Evolutionary conservation across 2,888 invertebrate genomes (phyloP).

Genomic region (Biston betularia): DNA sequence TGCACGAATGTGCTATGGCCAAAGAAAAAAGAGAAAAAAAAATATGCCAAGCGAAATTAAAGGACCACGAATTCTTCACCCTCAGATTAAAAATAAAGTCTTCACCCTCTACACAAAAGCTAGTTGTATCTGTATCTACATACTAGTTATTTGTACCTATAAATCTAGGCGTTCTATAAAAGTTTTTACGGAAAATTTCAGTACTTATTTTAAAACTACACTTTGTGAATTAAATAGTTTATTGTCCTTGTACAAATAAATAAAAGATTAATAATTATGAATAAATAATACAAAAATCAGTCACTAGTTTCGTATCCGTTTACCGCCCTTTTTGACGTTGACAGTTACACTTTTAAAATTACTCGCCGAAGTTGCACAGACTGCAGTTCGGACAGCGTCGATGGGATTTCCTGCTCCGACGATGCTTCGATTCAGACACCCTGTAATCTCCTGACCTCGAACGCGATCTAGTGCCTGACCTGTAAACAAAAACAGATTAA

Average conservation of each 20-base stretch:
- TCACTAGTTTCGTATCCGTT: not conserved
- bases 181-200: not conserved
- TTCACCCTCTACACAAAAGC: too few relatives aligned
- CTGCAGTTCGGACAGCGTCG: slow-evolving; percentile 63
- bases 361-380: slow-evolving; percentile 48
- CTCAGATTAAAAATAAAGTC: too few relatives aligned
- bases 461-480: slow-evolving; percentile 51
- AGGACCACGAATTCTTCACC: too few relatives aligned
- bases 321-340: slow-evolving; percentile 2
- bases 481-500: slow-evolving; percentile 18
- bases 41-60: too few relatives aligned
- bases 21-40: too few relatives aligned
- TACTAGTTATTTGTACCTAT: too few relatives aligned
- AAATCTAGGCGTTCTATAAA: too few relatives aligned
- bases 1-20: too few relatives aligned
- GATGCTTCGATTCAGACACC: slow-evolving; percentile 49
- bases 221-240: not conserved
- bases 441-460: slow-evolving; percentile 55
- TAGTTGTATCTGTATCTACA: too few relatives aligned
- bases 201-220: not conserved
- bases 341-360: slow-evolving; percentile 27
- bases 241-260: not conserved
- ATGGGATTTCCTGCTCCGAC: slow-evolving; percentile 57
- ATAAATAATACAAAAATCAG: not conserved
- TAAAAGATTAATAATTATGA: slow-evolving; percentile 1